phyloP scores from a whole-genome alignment of 2,888 invertebrate species.

The Eupsilia transversa region DNA sequence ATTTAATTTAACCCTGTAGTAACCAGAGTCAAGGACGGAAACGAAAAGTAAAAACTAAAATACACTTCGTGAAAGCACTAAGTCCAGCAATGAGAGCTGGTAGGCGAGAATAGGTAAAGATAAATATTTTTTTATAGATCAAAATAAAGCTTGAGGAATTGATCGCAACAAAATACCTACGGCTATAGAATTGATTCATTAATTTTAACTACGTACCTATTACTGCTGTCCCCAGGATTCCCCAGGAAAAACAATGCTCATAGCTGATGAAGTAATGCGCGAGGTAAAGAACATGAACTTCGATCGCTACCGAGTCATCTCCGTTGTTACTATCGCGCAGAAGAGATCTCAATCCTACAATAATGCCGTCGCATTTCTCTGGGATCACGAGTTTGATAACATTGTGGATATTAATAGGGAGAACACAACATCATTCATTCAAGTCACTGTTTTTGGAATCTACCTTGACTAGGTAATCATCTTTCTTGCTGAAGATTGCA shows the following conservation, averaged over 20 bases:
- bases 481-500: neutral
- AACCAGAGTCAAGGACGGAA: too few species aligned
- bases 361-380: conserved; percentile 83
- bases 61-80: too few species aligned
- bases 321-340: conserved; percentile 81
- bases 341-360: conserved; percentile 83
- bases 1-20: too few species aligned
- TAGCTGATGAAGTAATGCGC: conserved; percentile 81
- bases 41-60: too few species aligned
- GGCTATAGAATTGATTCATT: neutral
- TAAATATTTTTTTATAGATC: too few species aligned
- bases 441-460: conserved; percentile 83
- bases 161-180: neutral
- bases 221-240: conserved; percentile 67
- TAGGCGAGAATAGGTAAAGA: too few species aligned
- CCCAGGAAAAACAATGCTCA: conserved; percentile 73
- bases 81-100: too few species aligned
- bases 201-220: neutral
- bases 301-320: conserved; percentile 81
- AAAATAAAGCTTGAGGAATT: too few species aligned
- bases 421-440: conserved; percentile 77
- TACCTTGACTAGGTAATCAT: conserved; percentile 76
- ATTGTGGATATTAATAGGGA: conserved; percentile 77
- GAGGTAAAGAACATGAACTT: conserved; percentile 76
- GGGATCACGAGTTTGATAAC: conserved; percentile 81